Percentiles rank a stretch among this genome's conserved stretches.
phyloP scores from a whole-genome alignment of 2,113 vertebrate species.

The Saguinus midas region DNA sequence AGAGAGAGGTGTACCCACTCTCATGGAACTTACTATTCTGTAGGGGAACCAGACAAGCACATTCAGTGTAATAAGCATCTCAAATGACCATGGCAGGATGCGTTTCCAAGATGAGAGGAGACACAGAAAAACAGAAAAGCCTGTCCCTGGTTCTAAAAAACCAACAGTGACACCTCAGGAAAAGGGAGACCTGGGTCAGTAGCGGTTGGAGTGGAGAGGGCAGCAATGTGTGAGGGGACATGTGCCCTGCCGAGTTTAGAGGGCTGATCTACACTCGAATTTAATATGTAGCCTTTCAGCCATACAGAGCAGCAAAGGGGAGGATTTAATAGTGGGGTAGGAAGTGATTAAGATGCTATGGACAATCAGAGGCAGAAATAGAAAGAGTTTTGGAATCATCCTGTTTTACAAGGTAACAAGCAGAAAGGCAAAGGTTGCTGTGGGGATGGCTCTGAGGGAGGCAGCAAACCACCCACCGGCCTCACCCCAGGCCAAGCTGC shows the following conservation, averaged over 20 bases:
- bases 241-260: background rate
- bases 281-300: background rate
- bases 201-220: background rate
- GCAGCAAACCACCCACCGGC: too few species aligned
- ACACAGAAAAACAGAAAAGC: background rate
- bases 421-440: background rate
- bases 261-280: background rate
- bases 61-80: background rate
- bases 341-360: background rate
- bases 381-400: background rate
- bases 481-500: background rate
- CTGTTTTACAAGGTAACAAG: background rate
- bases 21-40: background rate
- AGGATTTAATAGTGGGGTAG: background rate
- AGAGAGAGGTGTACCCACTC: background rate
- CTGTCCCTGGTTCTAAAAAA: background rate
- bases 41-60: background rate
- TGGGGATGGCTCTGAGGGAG: background rate
- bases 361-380: background rate
- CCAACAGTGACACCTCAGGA: background rate
- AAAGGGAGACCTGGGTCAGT: background rate
- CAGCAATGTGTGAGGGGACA: background rate
- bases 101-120: background rate
- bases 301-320: background rate
- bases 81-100: background rate